phyloP scores from a whole-genome alignment of 2,888 invertebrate genomes.

The Eretmocerus hayati region DNA sequence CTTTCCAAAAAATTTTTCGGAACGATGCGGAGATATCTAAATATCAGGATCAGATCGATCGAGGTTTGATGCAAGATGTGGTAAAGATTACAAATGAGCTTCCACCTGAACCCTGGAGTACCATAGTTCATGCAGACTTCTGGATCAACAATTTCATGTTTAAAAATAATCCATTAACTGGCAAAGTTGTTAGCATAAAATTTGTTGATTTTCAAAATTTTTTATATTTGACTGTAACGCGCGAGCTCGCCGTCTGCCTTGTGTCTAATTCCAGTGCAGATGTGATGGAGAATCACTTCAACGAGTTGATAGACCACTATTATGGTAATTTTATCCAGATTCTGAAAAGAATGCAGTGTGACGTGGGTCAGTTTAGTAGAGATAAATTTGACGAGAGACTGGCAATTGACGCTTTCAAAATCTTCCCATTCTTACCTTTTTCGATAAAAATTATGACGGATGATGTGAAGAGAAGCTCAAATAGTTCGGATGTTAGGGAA shows the following conservation, averaged over 20 bases:
- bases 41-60: neutral
- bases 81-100: conserved; percentile 41
- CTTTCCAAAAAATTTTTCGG: neutral
- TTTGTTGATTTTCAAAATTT: conserved; percentile 47
- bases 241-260: conserved; percentile 3
- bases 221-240: neutral
- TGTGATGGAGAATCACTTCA: neutral
- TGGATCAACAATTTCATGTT: conserved; percentile 60
- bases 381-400: conserved; percentile 30
- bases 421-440: conserved; percentile 32
- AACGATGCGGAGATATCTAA: neutral
- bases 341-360: neutral
- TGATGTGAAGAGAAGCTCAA: too few species aligned
- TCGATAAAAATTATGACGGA: conserved; percentile 32
- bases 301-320: conserved; percentile 3
- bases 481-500: conserved; percentile 1
- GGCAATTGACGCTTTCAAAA: conserved; percentile 24
- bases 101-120: conserved; percentile 47
- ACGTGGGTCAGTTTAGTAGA: conserved; percentile 12
- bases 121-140: conserved; percentile 53
- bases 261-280: neutral
- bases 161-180: conserved; percentile 20
- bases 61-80: conserved; percentile 27
- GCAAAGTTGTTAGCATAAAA: conserved; percentile 44
- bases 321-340: neutral